These are phyloP conservation scores for Kryptolebias marmoratus DNA, from an alignment of 2,113 vertebrate species.

Conservation along the genomic window DNA sequence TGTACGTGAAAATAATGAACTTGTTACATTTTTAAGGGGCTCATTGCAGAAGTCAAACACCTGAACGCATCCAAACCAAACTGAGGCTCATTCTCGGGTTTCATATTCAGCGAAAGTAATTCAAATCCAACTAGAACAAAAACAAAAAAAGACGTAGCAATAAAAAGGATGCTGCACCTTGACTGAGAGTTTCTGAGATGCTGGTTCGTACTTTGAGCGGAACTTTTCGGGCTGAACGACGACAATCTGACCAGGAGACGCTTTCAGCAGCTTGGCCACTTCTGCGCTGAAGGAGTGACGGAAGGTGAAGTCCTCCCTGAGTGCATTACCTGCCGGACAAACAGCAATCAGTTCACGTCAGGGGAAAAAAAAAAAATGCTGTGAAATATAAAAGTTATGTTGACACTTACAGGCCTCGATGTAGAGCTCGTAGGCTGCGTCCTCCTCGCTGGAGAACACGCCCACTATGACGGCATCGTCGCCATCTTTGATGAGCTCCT, in stretches of 20 bases:
- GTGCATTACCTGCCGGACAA: conserved; percentile 81
- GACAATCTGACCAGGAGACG: conserved; percentile 83
- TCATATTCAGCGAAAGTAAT: background rate
- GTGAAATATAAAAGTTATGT: background rate
- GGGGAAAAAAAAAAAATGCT: background rate
- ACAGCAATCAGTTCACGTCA: background rate
- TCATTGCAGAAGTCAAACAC: background rate
- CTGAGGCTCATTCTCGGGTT: conserved; percentile 1
- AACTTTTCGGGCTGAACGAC: conserved; percentile 93
- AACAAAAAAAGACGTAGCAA: background rate
- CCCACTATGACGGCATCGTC: conserved; percentile 91
- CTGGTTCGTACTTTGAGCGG: conserved; percentile 88
- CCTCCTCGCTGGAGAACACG: conserved; percentile 85
- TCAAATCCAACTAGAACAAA: background rate
- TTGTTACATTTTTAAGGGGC: background rate
- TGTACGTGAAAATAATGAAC: conserved; percentile 42
- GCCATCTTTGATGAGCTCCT: conserved; percentile 91
- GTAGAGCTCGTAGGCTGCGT: conserved; percentile 86
- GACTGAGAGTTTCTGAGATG: conserved; percentile 79
- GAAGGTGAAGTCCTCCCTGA: conserved; percentile 95
- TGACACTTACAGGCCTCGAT: conserved; percentile 88
- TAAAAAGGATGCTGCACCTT: conserved; percentile 77
- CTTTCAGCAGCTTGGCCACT: conserved; percentile 87
- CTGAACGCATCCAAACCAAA: background rate
- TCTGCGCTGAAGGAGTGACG: conserved; percentile 90